These are phyloP conservation scores for Danio albolineatus DNA, from an alignment of 2,797 vertebrate genomes.

Conservation along the genomic window DNA sequence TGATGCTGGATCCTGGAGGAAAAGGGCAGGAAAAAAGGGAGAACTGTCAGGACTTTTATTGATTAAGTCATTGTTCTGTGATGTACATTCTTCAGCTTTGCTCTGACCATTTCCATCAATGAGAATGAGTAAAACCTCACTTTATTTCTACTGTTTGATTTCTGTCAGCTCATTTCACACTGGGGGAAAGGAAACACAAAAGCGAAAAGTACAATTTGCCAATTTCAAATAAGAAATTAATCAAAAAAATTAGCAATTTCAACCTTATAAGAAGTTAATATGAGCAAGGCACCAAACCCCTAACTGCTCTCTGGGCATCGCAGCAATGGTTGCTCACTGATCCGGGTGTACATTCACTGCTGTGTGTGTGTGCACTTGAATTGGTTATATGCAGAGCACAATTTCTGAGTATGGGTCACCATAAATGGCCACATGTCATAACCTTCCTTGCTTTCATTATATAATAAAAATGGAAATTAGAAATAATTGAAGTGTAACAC, in stretches of 20 bases:
- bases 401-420: no score
- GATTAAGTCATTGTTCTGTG: neutral
- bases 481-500: neutral
- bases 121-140: neutral
- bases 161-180: neutral
- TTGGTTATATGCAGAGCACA: no score
- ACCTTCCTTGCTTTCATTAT: neutral
- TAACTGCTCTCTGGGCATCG: no score
- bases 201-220: neutral
- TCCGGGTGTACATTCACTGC: no score
- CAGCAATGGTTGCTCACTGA: no score
- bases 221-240: neutral
- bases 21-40: neutral
- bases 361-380: no score
- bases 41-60: neutral
- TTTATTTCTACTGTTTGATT: conserved; percentile 4
- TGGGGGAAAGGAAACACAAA: neutral
- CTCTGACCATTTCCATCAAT: neutral
- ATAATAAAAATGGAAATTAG: neutral
- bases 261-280: neutral
- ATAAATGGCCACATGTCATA: no score
- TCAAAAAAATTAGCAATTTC: neutral
- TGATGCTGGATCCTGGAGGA: conserved; percentile 88
- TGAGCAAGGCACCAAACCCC: no score
- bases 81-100: neutral